Evolutionary conservation across 2,113 vertebrate genomes (phyloP).

Genomic region (Sander lucioperca): DNA sequence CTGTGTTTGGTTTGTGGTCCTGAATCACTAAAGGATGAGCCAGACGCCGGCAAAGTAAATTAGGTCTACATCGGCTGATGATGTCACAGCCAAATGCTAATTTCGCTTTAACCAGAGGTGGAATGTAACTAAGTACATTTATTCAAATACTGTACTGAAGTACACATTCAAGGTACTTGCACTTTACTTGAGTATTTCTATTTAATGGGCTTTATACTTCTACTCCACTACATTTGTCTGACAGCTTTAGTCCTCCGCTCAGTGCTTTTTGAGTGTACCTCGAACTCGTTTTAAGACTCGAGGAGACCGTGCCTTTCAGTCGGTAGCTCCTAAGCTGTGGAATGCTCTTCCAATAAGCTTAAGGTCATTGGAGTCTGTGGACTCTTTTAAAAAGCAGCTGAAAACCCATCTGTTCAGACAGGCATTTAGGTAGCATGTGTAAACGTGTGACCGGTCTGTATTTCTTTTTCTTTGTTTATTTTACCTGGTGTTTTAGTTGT

Average conservation of each 20-base stretch:
- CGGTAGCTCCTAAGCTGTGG: too few relatives aligned
- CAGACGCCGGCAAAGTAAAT: conserved; percentile 30
- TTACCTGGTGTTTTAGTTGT: too few relatives aligned
- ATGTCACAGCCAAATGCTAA: conserved; percentile 49
- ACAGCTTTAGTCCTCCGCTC: background rate
- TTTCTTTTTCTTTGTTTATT: too few relatives aligned
- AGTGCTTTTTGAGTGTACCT: too few relatives aligned
- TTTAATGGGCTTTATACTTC: background rate
- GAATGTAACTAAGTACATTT: background rate
- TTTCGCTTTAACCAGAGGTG: background rate
- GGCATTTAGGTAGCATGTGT: too few relatives aligned
- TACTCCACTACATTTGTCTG: background rate
- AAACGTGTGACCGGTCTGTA: too few relatives aligned
- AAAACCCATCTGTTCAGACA: too few relatives aligned
- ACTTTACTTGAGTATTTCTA: background rate
- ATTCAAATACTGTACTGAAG: background rate
- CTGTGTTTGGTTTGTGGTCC: conserved; percentile 28
- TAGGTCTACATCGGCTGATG: conserved; percentile 16
- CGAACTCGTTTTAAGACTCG: too few relatives aligned
- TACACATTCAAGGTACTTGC: background rate
- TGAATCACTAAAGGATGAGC: conserved; percentile 7
- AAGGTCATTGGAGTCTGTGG: too few relatives aligned
- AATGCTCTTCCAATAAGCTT: too few relatives aligned
- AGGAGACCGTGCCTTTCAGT: too few relatives aligned
- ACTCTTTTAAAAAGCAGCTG: too few relatives aligned